Base-by-base conservation (phyloP, 2,113 vertebrate species). In the Epinephelus moara region DNA sequence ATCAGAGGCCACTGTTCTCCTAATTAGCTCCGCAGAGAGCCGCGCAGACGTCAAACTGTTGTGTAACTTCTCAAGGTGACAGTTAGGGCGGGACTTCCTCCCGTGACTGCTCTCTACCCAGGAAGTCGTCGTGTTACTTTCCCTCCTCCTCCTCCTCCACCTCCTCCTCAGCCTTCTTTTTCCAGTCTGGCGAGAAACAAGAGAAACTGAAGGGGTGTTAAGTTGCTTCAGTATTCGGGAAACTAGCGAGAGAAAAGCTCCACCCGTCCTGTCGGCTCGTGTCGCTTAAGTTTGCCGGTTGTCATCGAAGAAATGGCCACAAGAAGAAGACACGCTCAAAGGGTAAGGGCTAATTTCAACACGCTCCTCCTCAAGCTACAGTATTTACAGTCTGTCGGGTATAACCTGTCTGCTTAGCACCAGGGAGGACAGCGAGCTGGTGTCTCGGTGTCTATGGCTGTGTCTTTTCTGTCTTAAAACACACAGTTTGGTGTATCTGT, bases 81-180 rank as follows among this genome's bases (percentile, higher is more conserved):
- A 69, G 86, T 9, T 8, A 2, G 37, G 92, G 91, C 89, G 91
- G 89, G 82, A 91, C 91, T 91, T 94, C 90, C 90, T 2, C 33
- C 33, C 33, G 37, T 67, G 1, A 30, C 49, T 30, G 69, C 15
- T 40, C 33, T 23, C 61, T 74, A 75, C 63, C 70, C 89, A 85
- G 93, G 93, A 94, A 94, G 90, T 87, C 53, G 90, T 85, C 91
- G 84, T 80, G 80, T 85, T 88, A 85, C 87, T 91, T 87, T 70
- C 70, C 33, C 49, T 67, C 33, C 56, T 69, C 45, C 56, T 84
- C 67, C 59, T 69, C 63, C 72, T 82, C 71, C 56, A 60, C 55
- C 72, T 63, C 1, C 0, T 45, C 23, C 4, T 60, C 42, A 30
- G 30, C 30, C 30, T 30, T 30, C 42, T 45, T 45, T 53, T 42